These are phyloP conservation scores for Rhodinocichla rosea DNA, from an alignment of 2,113 vertebrate genomes.

Conservation along the genomic window DNA sequence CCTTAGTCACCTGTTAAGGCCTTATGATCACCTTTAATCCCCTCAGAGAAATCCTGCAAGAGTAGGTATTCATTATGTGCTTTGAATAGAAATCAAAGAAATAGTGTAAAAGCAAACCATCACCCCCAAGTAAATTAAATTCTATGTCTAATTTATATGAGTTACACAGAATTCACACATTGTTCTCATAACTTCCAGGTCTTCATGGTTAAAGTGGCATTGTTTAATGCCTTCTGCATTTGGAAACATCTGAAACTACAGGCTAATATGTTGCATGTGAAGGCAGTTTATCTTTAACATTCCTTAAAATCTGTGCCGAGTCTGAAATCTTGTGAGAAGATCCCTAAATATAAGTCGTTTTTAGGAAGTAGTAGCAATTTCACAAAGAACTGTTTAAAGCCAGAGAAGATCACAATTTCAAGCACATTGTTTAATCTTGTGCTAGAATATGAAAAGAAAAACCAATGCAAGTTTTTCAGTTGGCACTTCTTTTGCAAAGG, in stretches of 20 bases:
- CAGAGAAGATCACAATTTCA: neutral
- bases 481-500: neutral
- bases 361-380: neutral
- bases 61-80: neutral
- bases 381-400: neutral
- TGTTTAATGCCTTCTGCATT: neutral
- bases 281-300: constrained; percentile 3
- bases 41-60: neutral
- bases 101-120: neutral
- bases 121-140: neutral
- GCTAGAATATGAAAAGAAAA: neutral
- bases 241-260: neutral
- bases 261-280: neutral
- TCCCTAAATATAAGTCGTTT: neutral
- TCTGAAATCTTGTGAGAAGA: neutral
- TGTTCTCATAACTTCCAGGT: neutral
- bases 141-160: neutral
- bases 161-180: neutral
- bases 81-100: neutral
- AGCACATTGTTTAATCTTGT: neutral
- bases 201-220: neutral
- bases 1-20: neutral
- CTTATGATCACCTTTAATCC: neutral
- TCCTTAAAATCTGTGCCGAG: neutral
- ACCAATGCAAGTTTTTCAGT: neutral